phyloP scores from a whole-genome alignment of 2,113 vertebrate species.

The Orcinus orca region DNA sequence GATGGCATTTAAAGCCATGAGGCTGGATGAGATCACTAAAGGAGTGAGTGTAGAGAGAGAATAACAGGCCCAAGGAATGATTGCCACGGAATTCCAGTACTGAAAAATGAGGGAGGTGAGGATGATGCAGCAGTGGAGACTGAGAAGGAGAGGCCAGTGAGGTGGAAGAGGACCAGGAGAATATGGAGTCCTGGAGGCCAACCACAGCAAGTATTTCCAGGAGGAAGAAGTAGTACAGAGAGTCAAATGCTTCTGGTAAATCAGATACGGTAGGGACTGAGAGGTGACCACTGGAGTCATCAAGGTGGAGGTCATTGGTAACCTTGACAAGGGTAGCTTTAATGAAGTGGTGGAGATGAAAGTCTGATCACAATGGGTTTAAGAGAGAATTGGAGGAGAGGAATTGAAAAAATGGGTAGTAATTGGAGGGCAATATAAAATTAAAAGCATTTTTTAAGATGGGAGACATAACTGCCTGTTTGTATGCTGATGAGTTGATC shows the following conservation, averaged over 20 bases:
- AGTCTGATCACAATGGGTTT: neutral
- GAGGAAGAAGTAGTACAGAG: neutral
- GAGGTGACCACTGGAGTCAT: neutral
- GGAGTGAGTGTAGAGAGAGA: neutral
- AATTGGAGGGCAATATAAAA: neutral
- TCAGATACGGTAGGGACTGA: neutral
- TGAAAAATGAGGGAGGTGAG: neutral
- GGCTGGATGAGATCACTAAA: neutral
- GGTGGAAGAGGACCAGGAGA: neutral
- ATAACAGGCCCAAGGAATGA: neutral
- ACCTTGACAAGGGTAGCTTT: neutral
- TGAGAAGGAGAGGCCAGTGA: neutral
- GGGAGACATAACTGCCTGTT: neutral
- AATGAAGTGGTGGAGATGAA: neutral
- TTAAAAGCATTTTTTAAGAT: conserved; percentile 13
- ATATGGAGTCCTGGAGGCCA: neutral
- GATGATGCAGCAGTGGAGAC: neutral
- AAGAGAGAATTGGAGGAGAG: neutral
- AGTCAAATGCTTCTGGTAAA: neutral
- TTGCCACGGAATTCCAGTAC: neutral
- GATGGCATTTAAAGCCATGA: neutral
- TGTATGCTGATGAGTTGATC: neutral
- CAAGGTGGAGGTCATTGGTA: neutral
- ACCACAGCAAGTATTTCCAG: neutral
- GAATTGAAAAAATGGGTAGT: neutral